Evolutionary conservation across 1,140 invertebrate species (phyloP).

Genomic region (Amphibalanus amphitrite): DNA sequence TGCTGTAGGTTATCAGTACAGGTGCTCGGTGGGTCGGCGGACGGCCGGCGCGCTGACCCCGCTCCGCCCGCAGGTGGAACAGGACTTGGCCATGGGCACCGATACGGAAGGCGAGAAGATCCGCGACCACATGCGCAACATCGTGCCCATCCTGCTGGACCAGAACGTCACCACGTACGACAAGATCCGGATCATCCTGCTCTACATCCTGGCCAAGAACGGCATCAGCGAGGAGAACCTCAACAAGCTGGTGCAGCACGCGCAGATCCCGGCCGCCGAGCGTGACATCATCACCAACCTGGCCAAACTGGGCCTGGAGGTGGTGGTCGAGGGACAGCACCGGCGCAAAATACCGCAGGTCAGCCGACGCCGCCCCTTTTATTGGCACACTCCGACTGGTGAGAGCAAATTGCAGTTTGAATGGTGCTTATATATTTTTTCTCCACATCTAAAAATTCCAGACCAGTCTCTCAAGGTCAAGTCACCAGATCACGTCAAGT

Average conservation of each 20-base stretch:
- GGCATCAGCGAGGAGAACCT: slow-evolving; percentile 97
- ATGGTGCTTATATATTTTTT: too few relatives aligned
- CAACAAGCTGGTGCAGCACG: slow-evolving; percentile 91
- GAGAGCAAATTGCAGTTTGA: too few relatives aligned
- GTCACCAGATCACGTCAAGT: too few relatives aligned
- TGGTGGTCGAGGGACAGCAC: slow-evolving; percentile 73
- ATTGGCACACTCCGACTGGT: too few relatives aligned
- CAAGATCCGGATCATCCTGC: slow-evolving; percentile 92
- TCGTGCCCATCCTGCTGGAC: slow-evolving; percentile 92
- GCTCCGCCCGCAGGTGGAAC: slow-evolving; percentile 72
- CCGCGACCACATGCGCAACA: slow-evolving; percentile 97
- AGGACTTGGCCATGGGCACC: slow-evolving; percentile 38
- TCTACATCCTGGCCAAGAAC: slow-evolving; percentile 98
- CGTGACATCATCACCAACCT: slow-evolving; percentile 93
- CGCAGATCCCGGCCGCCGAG: slow-evolving; percentile 71
- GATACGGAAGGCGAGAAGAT: slow-evolving; percentile 56
- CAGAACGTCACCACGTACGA: slow-evolving; percentile 74
- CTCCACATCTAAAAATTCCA: too few relatives aligned
- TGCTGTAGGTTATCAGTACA: too few relatives aligned
- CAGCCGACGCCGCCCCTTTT: too few relatives aligned
- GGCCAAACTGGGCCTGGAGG: slow-evolving; percentile 85
- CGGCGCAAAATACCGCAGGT: slow-evolving; percentile 11
- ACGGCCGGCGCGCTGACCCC: too few relatives aligned
- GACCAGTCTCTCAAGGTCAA: too few relatives aligned
- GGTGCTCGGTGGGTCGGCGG: too few relatives aligned